These are phyloP conservation scores for Danio choprae DNA, from an alignment of 2,797 vertebrate species.

Conservation along the genomic window DNA sequence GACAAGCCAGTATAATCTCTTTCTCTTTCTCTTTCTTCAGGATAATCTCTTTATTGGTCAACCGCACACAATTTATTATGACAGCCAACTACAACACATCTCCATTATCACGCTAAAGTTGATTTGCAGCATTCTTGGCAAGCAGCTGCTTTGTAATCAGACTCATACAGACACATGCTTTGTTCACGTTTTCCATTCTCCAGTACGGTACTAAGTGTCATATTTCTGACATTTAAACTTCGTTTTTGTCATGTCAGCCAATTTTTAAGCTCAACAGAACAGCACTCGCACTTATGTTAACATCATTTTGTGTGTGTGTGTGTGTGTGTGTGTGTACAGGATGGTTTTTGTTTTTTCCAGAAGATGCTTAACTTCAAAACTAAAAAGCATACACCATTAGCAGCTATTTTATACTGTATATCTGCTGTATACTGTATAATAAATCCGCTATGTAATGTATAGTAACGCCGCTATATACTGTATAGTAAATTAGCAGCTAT, in stretches of 20 bases:
- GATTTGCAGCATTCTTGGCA: not conserved
- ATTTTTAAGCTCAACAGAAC: no score
- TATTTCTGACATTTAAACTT: not conserved
- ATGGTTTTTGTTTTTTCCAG: no score
- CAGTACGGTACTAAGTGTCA: not conserved
- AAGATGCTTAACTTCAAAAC: no score
- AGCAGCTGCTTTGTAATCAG: not conserved
- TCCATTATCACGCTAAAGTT: not conserved
- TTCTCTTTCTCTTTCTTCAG: not conserved
- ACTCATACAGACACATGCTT: not conserved
- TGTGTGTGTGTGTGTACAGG: no score
- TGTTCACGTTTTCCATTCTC: not conserved
- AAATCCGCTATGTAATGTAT: no score
- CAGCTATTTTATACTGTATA: no score
- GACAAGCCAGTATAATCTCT: not conserved
- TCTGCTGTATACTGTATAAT: no score
- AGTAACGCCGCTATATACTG: no score
- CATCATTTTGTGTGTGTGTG: no score
- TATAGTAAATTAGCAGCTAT: no score
- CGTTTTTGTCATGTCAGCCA: not conserved
- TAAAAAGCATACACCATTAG: no score
- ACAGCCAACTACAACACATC: not conserved
- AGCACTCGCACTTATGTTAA: no score
- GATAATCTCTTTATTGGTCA: not conserved
- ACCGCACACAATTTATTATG: not conserved